phyloP scores from a whole-genome alignment of 2,797 vertebrate species.

The Alcedo quadribrachys region DNA sequence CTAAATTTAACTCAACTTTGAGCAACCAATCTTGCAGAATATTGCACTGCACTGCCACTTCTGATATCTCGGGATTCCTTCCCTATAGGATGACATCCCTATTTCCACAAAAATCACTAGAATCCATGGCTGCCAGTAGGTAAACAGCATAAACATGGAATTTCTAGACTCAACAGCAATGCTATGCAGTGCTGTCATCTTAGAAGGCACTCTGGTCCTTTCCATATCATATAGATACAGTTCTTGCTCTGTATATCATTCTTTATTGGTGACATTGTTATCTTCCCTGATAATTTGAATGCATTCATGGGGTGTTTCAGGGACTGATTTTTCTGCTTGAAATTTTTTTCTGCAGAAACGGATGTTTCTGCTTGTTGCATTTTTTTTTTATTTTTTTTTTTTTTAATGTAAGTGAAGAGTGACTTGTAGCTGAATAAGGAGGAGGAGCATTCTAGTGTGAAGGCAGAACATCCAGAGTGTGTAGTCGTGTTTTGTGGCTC shows the following conservation, averaged over 20 bases:
- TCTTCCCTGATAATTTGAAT: neutral
- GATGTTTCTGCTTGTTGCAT: neutral
- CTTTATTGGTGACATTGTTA: neutral
- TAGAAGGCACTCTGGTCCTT: neutral
- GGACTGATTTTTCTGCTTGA: neutral
- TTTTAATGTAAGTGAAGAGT: neutral
- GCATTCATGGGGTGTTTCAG: neutral
- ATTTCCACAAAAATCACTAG: neutral
- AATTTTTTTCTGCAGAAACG: no score
- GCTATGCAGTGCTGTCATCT: neutral
- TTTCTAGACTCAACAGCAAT: neutral
- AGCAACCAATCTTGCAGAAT: neutral
- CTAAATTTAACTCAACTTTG: slow-evolving; percentile 32
- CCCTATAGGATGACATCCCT: neutral
- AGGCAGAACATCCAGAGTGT: neutral
- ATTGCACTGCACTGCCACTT: neutral
- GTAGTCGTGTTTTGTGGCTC: rapidly evolving
- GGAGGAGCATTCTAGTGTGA: rapidly evolving
- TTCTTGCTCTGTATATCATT: neutral
- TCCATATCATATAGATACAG: neutral
- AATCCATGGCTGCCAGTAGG: neutral
- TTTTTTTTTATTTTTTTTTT: neutral
- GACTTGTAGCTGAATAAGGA: neutral
- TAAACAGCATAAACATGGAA: neutral
- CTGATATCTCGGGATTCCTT: neutral